Conservation (phyloP, 2,797 vertebrate species). For the Lerista edwardsae region DNA sequence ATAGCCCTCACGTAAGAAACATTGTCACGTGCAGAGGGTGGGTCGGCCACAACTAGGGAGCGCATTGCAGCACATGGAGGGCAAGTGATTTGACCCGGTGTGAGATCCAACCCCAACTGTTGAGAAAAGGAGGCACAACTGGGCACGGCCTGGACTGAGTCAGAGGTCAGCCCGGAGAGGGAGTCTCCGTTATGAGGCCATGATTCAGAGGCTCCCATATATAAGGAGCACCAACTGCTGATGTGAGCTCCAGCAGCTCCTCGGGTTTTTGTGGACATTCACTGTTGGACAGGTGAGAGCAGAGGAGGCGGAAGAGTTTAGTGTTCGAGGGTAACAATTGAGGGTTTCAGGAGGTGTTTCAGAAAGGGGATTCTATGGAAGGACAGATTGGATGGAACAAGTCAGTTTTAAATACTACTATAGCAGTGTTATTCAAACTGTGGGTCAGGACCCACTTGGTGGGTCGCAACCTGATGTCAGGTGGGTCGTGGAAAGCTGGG, state of each 20-base stretch:
- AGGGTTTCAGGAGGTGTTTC: background rate
- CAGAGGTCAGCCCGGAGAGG: constrained; percentile 26
- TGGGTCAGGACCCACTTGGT: too few species aligned
- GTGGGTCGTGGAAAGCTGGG: too few species aligned
- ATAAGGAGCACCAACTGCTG: constrained; percentile 38
- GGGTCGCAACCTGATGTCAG: too few species aligned
- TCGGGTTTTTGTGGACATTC: background rate
- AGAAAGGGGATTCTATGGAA: background rate
- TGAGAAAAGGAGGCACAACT: constrained; percentile 20
- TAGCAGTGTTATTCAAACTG: too few species aligned
- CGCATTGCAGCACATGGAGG: background rate
- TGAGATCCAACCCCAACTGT: background rate
- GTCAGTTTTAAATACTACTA: background rate
- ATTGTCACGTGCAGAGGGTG: constrained; percentile 13
- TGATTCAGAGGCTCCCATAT: constrained; percentile 32
- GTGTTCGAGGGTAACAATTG: fast-evolving
- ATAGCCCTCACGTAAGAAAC: constrained; percentile 37
- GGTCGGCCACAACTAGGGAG: background rate
- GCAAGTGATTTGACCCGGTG: background rate
- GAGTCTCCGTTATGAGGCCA: constrained; percentile 43
- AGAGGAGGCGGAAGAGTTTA: too few species aligned
- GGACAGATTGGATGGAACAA: too few species aligned
- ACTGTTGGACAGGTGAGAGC: background rate
- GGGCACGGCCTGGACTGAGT: constrained; percentile 33
- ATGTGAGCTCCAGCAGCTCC: fast-evolving